Percentiles rank a stretch among this genome's conserved stretches.
Conservation (phyloP, 2,113 vertebrate genomes). For the Eira barbara region DNA sequence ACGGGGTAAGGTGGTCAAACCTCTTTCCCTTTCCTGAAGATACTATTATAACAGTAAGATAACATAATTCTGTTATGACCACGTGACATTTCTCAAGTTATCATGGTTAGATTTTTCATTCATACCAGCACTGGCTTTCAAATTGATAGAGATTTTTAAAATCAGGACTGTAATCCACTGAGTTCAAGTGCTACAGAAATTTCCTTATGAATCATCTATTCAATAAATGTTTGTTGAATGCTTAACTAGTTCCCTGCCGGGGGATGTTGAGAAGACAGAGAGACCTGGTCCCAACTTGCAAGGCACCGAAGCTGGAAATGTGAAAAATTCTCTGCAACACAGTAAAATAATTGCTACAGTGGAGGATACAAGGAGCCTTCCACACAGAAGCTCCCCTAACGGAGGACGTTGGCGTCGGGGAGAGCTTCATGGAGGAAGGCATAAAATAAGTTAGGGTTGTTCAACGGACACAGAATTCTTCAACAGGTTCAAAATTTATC, state of each 20-base stretch:
- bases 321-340: not conserved
- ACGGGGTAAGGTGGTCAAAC: not conserved
- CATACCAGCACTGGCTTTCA: not conserved
- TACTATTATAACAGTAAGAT: not conserved
- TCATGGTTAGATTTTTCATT: conserved; percentile 6
- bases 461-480: not conserved
- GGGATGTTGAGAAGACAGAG: not conserved
- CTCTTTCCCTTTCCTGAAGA: not conserved
- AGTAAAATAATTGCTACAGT: not conserved
- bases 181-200: not conserved
- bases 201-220: not conserved
- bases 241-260: not conserved
- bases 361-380: not conserved
- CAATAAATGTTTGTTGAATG: not conserved
- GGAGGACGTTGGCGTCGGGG: not conserved
- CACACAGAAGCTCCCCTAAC: not conserved
- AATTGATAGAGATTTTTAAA: not conserved
- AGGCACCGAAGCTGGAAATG: not conserved
- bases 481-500: not conserved
- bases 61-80: not conserved
- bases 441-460: not conserved
- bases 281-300: not conserved
- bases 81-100: not conserved
- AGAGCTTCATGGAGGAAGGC: not conserved
- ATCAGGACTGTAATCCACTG: not conserved